Percentiles rank a stretch among this genome's conserved stretches.
phyloP scores from a whole-genome alignment of 2,888 invertebrate genomes.

The Tachina lurida region DNA sequence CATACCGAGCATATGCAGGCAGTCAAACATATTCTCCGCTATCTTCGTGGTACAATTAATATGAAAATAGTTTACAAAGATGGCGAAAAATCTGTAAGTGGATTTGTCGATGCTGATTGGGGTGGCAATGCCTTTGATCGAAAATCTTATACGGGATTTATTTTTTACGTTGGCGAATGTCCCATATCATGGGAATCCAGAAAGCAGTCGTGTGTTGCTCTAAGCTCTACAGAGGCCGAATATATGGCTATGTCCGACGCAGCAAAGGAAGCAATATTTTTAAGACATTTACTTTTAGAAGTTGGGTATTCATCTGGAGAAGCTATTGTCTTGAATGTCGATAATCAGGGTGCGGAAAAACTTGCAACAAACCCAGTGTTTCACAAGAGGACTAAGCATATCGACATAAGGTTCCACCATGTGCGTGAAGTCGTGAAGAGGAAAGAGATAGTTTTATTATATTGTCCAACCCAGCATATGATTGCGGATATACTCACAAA shows the following conservation, averaged over 20 bases:
- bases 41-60: conserved; percentile 28
- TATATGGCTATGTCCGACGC: conserved; percentile 12
- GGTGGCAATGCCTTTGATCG: conserved; percentile 20
- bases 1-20: conserved; percentile 24
- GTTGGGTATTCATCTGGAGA: not conserved
- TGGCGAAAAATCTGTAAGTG: not conserved
- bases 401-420: conserved; percentile 6
- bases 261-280: not conserved
- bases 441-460: not conserved
- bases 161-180: no score
- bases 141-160: no score
- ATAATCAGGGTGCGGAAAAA: not conserved
- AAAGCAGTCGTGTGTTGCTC: no score
- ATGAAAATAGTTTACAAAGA: conserved; percentile 8
- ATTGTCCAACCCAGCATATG: not conserved
- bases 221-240: not conserved
- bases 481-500: not conserved
- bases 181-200: no score
- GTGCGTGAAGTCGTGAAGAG: not conserved
- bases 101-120: conserved; percentile 61
- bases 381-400: conserved; percentile 6
- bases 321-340: not conserved
- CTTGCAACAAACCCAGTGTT: not conserved
- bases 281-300: not conserved
- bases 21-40: conserved; percentile 10